Base-by-base conservation (phyloP, 2,113 vertebrate species). In the Chitala chitala region DNA sequence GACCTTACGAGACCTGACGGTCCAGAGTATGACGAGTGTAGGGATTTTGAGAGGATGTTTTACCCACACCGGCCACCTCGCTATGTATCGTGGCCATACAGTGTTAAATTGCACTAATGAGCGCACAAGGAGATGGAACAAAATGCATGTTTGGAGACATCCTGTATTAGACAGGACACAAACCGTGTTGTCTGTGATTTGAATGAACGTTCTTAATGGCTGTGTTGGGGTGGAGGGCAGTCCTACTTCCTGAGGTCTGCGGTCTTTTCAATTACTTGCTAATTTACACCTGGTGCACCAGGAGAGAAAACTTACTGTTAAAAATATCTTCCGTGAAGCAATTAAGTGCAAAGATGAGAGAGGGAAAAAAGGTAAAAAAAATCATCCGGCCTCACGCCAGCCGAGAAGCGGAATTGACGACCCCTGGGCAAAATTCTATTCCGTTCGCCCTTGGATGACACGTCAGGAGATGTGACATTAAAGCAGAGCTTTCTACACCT, bases 211-310 rank as follows among this genome's bases (percentile, higher is more conserved):
- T 46, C 22, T 44, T 44, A 66, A 66, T n/a, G 24, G 63, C 26
- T 26, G 13, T 15, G 8, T 26, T 31, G 10, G 8, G 17, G 9
- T n/a, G 12, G 40, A 17, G 36, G 38, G 38, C 10, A 36, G 46
- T 48, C 42, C 7, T 4, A 17, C 33, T 44, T n/a, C 33, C n/a
- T 42, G 5, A 65, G 5, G 17, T 65, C 63, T 42, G 63, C 8
- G 6, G 40, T 38, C 38, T 66, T 66, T 66, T 44, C 58, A 61
- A 15, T 66, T 44, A 44, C 64, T 40, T 66, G 64, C 64, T 68
- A 13, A 46, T 48, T 44, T 26, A 46, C 40, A 44, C 40, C 40
- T 54, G 51, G 5, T 54, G 5, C 9, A 3, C 9, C 31, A 6
- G 31, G 33, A 63, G 33, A n/a, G 33, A 33, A 38, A 17, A 38